These are phyloP conservation scores for Pocillopora meandrina DNA, from an alignment of 92 coral and sea anemone species.

Conservation along the genomic window DNA sequence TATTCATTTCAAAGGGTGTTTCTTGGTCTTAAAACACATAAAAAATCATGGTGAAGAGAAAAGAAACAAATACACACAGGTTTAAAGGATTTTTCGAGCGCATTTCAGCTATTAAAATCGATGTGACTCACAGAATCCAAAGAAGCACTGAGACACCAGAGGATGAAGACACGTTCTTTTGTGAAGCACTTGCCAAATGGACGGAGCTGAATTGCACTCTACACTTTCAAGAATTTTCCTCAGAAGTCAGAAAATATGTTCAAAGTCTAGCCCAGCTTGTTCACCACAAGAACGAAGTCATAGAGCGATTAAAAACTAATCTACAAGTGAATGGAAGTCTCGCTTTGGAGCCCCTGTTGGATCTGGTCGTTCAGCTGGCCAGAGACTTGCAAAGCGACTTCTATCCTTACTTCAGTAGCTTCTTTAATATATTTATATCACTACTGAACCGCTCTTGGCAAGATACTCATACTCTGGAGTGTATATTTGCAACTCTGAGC, in stretches of 20 bases:
- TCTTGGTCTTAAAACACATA: not conserved
- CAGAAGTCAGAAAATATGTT: constrained; percentile 61
- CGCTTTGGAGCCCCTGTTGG: constrained; percentile 79
- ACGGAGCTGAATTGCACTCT: constrained; percentile 87
- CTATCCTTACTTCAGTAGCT: constrained; percentile 74
- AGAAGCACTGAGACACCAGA: constrained; percentile 80
- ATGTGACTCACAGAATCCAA: constrained; percentile 87
- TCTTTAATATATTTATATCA: constrained; percentile 66
- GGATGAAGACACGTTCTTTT: constrained; percentile 89
- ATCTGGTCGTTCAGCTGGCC: constrained; percentile 83
- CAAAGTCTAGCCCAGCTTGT: constrained; percentile 89
- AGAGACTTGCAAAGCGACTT: constrained; percentile 88
- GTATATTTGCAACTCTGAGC: constrained; percentile 78
- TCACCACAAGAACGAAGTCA: constrained; percentile 74
- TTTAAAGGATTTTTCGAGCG: constrained; percentile 95
- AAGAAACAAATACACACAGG: constrained; percentile 77
- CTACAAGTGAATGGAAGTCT: constrained; percentile 58
- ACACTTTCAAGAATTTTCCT: constrained; percentile 79
- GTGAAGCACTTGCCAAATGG: constrained; percentile 87
- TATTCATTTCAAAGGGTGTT: not conserved
- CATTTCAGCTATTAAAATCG: constrained; percentile 79
- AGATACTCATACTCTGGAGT: constrained; percentile 77
- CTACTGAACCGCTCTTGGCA: constrained; percentile 67
- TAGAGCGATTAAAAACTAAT: constrained; percentile 68
- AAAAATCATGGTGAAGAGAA: constrained; percentile 66